Conservation (phyloP, 2,888 invertebrate genomes). For the Oscheius sp. region DNA sequence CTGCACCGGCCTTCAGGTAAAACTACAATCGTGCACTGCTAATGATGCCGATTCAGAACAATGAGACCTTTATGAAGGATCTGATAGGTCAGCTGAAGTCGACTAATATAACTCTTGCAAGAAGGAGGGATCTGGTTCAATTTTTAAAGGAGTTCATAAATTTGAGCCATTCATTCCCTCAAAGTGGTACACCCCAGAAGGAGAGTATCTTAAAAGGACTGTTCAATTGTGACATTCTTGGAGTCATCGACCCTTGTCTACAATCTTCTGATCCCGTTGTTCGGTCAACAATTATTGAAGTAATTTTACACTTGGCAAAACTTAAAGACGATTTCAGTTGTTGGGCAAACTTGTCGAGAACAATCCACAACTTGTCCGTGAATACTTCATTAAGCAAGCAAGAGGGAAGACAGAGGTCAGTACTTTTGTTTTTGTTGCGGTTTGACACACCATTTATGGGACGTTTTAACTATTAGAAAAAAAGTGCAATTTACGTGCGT, state of each 20-base stretch:
- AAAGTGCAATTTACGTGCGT: slow-evolving; percentile 19
- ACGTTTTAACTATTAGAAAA: background rate
- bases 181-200: slow-evolving; percentile 94
- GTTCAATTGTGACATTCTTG: slow-evolving; percentile 66
- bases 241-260: slow-evolving; percentile 69
- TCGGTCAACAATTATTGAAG: slow-evolving; percentile 93
- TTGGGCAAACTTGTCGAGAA: slow-evolving; percentile 97
- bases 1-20: slow-evolving; percentile 87
- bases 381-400: slow-evolving; percentile 93
- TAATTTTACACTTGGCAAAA: background rate
- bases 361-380: slow-evolving; percentile 95
- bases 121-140: slow-evolving; percentile 91
- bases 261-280: slow-evolving; percentile 86
- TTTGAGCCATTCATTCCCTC: slow-evolving; percentile 97
- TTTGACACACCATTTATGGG: background rate
- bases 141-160: slow-evolving; percentile 99
- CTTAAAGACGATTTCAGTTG: slow-evolving; percentile 76
- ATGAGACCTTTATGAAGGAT: slow-evolving; percentile 94
- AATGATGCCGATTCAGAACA: slow-evolving; percentile 81
- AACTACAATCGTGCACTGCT: background rate
- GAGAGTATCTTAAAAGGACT: slow-evolving; percentile 91
- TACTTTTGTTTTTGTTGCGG: slow-evolving; percentile 8
- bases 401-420: slow-evolving; percentile 76
- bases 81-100: slow-evolving; percentile 92
- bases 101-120: slow-evolving; percentile 85